Base-by-base conservation (phyloP, 2,113 vertebrate species). In the Mohoua ochrocephala region DNA sequence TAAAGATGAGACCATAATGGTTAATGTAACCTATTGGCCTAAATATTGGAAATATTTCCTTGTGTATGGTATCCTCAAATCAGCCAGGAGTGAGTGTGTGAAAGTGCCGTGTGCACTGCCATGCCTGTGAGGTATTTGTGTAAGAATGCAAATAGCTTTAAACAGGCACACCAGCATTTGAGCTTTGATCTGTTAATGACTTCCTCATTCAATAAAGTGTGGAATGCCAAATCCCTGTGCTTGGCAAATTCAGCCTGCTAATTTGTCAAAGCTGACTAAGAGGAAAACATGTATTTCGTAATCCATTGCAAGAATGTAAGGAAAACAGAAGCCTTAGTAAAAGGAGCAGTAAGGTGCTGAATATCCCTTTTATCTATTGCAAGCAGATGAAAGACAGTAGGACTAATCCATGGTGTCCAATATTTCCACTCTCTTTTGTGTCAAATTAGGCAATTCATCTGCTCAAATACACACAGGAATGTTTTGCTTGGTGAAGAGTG, bases 181-280 rank as follows among this genome's bases (percentile, higher is more conserved):
- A 95, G 61, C 96, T 95, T 90, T 95, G 92, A 87, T 84, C 84
- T 68, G 31, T 61, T 92, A 68, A 77, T 82, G n/a, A 84, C 73
- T 96, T 97, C 87, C 86, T 95, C 65, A 54, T 82, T 85, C 53
- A 74, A 0, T 91, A 30, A 83, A 42, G 6, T 11, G 9, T 92
- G 59, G 50, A 89, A 60, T 3, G 2, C 26, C 70, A 69, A 84
- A 67, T 79, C 69, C 39, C 64, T 53, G 26, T 70, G 35, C 49
- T 87, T 70, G 44, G 70, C 41, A 68, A 59, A 78, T 63, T 68
- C 65, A 70, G 26, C 7, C 47, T 84, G 45, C 73, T 93, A 15
- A 74, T 63, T 89, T 89, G 42, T 81, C 35, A 59, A 24, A 74
- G 42, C 21, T 47, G 31, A 78, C 4, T 45, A 44, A 50, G 33